Evolutionary conservation across 2,113 vertebrate genomes (phyloP).

Genomic region (Cinclus cinclus): DNA sequence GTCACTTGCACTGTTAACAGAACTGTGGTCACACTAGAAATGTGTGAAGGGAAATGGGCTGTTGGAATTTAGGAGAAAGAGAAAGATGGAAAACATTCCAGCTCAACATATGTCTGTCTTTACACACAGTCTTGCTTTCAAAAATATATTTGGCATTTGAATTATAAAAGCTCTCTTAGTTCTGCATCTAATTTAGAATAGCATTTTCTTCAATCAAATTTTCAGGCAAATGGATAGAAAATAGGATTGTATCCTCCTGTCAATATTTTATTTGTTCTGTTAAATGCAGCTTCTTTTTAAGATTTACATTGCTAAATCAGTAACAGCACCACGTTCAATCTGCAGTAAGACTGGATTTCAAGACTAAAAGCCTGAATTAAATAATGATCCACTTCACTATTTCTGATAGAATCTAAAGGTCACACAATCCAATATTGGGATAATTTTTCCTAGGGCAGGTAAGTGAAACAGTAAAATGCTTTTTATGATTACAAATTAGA

Average conservation of each 20-base stretch:
- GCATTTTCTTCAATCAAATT: neutral
- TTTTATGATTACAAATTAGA: constrained; percentile 2
- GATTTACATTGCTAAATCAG: neutral
- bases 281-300: neutral
- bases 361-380: constrained; percentile 10
- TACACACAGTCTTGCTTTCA: neutral
- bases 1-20: neutral
- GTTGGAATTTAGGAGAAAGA: neutral
- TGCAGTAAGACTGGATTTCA: neutral
- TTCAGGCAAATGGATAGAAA: neutral
- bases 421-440: neutral
- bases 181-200: neutral
- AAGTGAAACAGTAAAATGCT: constrained; percentile 18
- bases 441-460: neutral
- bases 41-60: neutral
- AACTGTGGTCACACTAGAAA: neutral
- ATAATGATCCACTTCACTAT: constrained; percentile 5
- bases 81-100: neutral
- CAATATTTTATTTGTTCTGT: neutral
- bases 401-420: constrained; percentile 37
- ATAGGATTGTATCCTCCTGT: neutral
- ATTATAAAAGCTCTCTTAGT: neutral
- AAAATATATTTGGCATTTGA: neutral
- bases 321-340: neutral
- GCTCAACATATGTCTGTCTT: neutral